Evolutionary conservation across 2,888 invertebrate genomes (phyloP).

Genomic region (Lasioglossum figueresi): DNA sequence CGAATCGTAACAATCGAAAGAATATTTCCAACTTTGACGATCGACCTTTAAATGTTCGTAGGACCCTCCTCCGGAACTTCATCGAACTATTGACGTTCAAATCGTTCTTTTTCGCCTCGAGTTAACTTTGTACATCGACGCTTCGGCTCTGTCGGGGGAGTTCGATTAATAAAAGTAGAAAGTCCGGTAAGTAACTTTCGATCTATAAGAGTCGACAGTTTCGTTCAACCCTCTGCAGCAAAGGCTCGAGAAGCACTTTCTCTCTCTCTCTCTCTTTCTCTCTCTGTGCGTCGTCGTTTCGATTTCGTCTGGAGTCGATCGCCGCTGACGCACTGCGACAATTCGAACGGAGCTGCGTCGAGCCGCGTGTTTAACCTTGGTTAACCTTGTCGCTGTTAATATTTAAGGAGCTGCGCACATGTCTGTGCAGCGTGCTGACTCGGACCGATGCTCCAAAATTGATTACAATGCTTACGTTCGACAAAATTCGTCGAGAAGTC

Average conservation of each 20-base stretch:
- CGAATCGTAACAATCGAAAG: neutral
- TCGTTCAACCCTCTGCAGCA: neutral
- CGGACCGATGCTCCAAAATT: neutral
- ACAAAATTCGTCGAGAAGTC: neutral
- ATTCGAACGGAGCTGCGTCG: constrained; percentile 7
- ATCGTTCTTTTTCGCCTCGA: neutral
- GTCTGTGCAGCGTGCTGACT: neutral
- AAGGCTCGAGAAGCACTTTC: neutral
- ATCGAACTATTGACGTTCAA: neutral
- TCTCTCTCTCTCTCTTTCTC: neutral
- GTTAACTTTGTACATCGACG: constrained; percentile 5
- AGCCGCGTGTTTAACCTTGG: neutral
- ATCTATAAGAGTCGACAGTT: neutral
- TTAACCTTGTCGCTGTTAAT: constrained; percentile 2
- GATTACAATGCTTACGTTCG: too few relatives aligned
- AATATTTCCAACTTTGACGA: neutral
- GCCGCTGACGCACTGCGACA: constrained; percentile 20
- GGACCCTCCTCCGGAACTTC: neutral
- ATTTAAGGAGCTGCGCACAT: neutral
- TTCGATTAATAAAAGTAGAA: constrained; percentile 18
- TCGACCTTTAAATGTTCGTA: neutral
- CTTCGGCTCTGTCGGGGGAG: neutral
- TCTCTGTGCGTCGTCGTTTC: constrained; percentile 15
- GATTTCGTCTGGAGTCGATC: constrained; percentile 5
- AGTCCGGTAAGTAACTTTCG: constrained; percentile 1